Evolutionary conservation across 2,113 vertebrate species (phyloP).

Genomic region (Semnornis frantzii): DNA sequence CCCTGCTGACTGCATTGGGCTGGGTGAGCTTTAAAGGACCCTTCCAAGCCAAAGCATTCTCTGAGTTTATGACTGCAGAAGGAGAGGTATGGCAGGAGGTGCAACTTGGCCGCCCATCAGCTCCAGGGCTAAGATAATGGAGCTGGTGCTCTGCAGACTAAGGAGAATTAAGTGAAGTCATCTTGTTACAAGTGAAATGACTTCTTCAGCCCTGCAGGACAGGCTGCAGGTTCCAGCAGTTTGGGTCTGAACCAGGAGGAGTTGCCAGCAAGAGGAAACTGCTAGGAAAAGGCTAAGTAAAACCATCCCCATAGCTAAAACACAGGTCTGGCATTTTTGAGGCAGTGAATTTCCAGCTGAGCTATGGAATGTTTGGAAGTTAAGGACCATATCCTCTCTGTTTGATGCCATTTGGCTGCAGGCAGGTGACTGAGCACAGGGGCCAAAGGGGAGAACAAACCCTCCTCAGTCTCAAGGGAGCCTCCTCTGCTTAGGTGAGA

Average conservation of each 20-base stretch:
- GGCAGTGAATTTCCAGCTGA: neutral
- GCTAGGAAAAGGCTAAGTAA: neutral
- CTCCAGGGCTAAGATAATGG: neutral
- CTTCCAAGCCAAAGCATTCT: neutral
- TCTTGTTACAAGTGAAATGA: neutral
- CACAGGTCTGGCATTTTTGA: neutral
- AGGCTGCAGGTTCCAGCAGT: neutral
- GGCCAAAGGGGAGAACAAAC: neutral
- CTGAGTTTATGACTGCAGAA: neutral
- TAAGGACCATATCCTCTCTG: accelerated
- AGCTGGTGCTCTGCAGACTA: neutral
- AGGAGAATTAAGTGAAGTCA: neutral
- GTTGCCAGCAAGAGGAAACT: neutral
- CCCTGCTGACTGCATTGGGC: neutral
- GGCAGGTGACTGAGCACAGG: neutral
- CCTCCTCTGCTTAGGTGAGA: neutral
- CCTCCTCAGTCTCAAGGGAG: neutral
- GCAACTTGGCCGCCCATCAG: neutral
- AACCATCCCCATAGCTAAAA: neutral
- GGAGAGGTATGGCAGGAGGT: neutral
- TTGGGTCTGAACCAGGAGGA: neutral
- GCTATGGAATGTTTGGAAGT: neutral
- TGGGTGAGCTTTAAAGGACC: neutral
- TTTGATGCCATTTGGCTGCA: neutral
- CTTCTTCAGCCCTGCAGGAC: neutral